Base-by-base conservation (phyloP, 2,888 invertebrate genomes). In the Diadegma fenestrale region DNA sequence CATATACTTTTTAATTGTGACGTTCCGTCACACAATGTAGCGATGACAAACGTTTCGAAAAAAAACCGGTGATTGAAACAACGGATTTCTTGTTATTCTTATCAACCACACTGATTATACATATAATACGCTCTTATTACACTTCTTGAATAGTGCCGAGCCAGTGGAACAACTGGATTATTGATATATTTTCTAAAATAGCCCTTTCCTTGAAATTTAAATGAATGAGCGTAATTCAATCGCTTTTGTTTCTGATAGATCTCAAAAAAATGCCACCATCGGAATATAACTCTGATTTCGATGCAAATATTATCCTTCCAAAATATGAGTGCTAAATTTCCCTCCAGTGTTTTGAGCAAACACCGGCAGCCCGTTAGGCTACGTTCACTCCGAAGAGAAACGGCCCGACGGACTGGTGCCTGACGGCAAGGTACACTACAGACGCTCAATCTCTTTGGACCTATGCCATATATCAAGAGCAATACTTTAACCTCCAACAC, bases 341-440 rank as follows among this genome's bases (percentile, higher is more conserved):
- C 54, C 54, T 54, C 54, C 30, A 48, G 51, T 48, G 22, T 12
- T 30, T n/a, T 26, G 30, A 48, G 51, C 30, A 48, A 45, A 17
- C 48, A 71, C 71, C 10, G 51, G 71, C 51, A 7, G 10, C 48
- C 3, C 48, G n/a, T 71, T 51, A 48, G 14, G 66, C 30, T 48
- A 69, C 45, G 68, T 48, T 45, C 14, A 69, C 68, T 69, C 26
- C 51, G 30, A 30, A 4, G 30, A 30, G 30, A 4, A 30, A 30
- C 30, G 30, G 30, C 30, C 30, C 30, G 30, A 30, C 22, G 68
- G 41, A 12, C 68, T 68, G 68, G 22, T 66, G 43, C 30, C 26
- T 69, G n/a, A 69, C 69, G 48, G 69, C 69, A 69, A 45, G n/a
- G 30, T 71, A 48, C 51, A 51, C 33, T 71, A 51, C 26, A 33